Evolutionary conservation across 2,113 vertebrate genomes (phyloP), one percentile per base, ranked within the genome.

Genomic region (Campylorhamphus procurvoides): DNA sequence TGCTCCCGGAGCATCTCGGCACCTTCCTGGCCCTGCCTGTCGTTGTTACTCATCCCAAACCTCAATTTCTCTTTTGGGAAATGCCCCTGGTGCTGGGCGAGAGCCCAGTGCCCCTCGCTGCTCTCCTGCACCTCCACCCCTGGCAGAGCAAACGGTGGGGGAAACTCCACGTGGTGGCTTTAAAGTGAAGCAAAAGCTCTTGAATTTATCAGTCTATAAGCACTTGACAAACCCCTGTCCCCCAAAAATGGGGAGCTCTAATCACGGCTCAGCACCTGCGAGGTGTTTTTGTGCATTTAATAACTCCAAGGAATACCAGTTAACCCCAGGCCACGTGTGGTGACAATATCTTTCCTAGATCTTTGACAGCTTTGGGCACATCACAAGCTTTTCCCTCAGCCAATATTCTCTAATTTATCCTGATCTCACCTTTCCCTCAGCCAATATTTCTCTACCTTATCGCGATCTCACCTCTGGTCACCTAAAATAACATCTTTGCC

Each of bases 31-130:
- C 28, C 67, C 59, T 9, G 12, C 67, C 72, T 15, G 56, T 71
- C 25, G 52, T 68, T 1, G 4, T 9, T 58, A 1, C 18, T 37
- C 40, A 44, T n/a, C 72, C 53, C 5, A 11, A 44, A 4, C 7
- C 22, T 79, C n/a, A 1, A 2, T 1, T 18, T 42, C 27, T 27
- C 18, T 0, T 3, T 0, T 0, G 35, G 52, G 62, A 74, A 58
- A 19, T 24, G 40, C 24, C 50, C 46, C 42, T 27, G 3, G 37
- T 3, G 25, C 80, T 8, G 29, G n/a, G n/a, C n/a, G 5, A 1
- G 2, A 58, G 35, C 39, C 44, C 81, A 15, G 72, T 22, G 22
- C 33, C 53, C 25, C 9, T 35, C 35, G 44, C 37, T 0, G 3
- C 46, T 69, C 29, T 3, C 58, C 52, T 3, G 17, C 64, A 16